These are phyloP conservation scores for Trematocara variabile DNA, from an alignment of 2,113 vertebrate species.

Conservation along the genomic window DNA sequence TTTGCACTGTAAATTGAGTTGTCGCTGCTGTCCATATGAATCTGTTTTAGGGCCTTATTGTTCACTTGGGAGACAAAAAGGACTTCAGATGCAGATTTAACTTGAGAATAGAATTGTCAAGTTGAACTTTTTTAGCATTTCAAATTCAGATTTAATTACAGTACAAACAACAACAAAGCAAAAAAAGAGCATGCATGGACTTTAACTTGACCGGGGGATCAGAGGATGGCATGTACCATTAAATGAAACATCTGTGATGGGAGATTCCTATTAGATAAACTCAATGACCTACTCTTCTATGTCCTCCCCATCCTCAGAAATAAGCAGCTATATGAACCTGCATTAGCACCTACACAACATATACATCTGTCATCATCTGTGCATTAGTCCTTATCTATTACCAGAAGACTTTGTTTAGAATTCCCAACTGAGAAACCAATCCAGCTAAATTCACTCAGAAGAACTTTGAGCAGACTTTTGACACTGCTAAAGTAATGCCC, in stretches of 20 bases:
- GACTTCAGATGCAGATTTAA: background rate
- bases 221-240: constrained; percentile 3
- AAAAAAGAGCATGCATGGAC: background rate
- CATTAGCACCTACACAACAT: background rate
- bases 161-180: background rate
- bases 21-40: background rate
- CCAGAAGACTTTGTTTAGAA: background rate
- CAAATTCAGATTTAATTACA: background rate
- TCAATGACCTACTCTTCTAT: background rate
- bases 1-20: background rate
- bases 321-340: background rate
- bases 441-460: background rate
- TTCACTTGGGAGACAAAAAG: background rate
- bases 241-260: constrained; percentile 46
- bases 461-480: background rate
- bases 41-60: background rate
- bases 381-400: background rate
- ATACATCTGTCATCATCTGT: background rate
- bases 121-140: background rate
- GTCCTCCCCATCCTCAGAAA: background rate
- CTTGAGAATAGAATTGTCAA: background rate
- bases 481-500: background rate
- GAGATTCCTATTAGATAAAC: constrained; percentile 21
- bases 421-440: background rate
- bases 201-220: background rate